Conservation (phyloP, 2,888 invertebrate genomes). For the Mystacides longicornis region DNA sequence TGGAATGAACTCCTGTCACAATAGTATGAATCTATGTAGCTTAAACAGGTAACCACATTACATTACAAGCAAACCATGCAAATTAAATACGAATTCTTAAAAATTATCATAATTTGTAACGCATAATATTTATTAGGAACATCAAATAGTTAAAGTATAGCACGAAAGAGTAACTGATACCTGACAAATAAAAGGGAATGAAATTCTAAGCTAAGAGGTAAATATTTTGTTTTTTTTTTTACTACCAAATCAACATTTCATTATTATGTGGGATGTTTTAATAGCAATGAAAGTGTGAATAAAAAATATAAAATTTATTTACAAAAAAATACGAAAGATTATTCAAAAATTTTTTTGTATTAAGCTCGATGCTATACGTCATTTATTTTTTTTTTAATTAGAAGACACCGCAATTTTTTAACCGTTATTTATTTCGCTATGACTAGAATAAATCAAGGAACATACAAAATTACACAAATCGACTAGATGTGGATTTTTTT, state of each 20-base stretch:
- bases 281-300: not conserved
- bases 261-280: too few relatives aligned
- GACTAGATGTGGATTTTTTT: constrained; percentile 19
- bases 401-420: constrained; percentile 14
- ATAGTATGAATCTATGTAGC: too few relatives aligned
- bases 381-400: constrained; percentile 4
- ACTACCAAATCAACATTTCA: not conserved
- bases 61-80: too few relatives aligned
- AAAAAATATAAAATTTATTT: constrained; percentile 12
- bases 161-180: too few relatives aligned
- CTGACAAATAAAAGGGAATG: too few relatives aligned
- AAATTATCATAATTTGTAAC: too few relatives aligned
- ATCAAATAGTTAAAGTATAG: too few relatives aligned
- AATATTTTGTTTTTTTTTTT: not conserved
- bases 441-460: not conserved
- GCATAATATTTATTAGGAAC: too few relatives aligned
- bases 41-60: too few relatives aligned
- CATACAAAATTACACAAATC: constrained; percentile 9
- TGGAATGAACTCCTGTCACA: too few relatives aligned
- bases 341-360: not conserved
- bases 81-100: too few relatives aligned
- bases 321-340: constrained; percentile 17
- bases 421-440: not conserved
- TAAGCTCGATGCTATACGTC: constrained; percentile 25
- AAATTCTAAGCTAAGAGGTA: too few relatives aligned